Evolutionary conservation across 1,140 invertebrate genomes (phyloP).

Genomic region (Zeugodacus cucurbitae): DNA sequence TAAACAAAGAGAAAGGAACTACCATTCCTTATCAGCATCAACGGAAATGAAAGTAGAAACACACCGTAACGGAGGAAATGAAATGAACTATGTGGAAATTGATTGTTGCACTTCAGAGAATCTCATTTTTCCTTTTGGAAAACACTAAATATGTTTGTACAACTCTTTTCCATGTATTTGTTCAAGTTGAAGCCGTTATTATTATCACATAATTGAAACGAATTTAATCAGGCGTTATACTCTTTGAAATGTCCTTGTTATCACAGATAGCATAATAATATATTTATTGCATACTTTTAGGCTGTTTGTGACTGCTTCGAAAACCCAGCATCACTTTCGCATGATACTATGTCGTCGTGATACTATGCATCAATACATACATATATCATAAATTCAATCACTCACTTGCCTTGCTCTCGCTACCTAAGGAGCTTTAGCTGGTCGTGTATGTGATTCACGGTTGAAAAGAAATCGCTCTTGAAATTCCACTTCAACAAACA

Average conservation of each 20-base stretch:
- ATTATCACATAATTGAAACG: not conserved
- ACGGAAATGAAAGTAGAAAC: not conserved
- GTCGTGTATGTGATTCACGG: not conserved
- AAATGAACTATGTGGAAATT: not conserved
- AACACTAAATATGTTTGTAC: not conserved
- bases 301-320: not conserved
- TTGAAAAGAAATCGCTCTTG: not conserved
- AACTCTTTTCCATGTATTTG: not conserved
- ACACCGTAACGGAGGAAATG: not conserved
- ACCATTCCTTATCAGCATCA: not conserved
- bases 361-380: too few species aligned
- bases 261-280: not conserved
- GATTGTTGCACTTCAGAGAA: not conserved
- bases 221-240: not conserved
- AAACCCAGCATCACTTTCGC: not conserved
- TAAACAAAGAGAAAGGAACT: not conserved
- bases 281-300: not conserved
- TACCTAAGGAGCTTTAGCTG: not conserved
- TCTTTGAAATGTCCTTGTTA: not conserved
- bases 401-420: too few species aligned
- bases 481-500: not conserved
- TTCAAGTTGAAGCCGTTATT: not conserved
- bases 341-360: too few species aligned
- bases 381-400: too few species aligned
- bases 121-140: not conserved